A percentile compares a stretch with the other conserved stretches of the same genome.
Conservation (phyloP, 1,140 invertebrate genomes). For the Chelonus insularis region DNA sequence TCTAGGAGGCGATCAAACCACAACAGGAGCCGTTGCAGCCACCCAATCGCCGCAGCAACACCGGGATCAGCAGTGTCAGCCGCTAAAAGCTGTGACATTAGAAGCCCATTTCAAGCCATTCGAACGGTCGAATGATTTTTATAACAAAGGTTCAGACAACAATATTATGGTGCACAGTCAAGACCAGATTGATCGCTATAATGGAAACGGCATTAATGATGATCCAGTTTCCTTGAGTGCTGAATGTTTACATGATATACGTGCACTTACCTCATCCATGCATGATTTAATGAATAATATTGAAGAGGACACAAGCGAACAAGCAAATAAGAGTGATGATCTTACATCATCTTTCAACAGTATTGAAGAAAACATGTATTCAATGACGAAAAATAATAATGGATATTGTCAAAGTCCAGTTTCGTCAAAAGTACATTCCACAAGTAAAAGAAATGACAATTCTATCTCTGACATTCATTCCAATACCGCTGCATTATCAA, state of each 20-base stretch:
- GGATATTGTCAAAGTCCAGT: constrained; percentile 14
- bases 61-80: constrained; percentile 57
- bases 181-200: constrained; percentile 34
- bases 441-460: constrained; percentile 36
- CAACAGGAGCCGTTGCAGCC: constrained; percentile 45
- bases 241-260: constrained; percentile 39
- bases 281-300: constrained; percentile 40
- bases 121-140: no score
- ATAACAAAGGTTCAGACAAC: no score
- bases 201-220: constrained; percentile 30
- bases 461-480: constrained; percentile 32
- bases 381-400: constrained; percentile 26
- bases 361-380: constrained; percentile 38
- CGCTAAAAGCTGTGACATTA: constrained; percentile 53
- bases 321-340: constrained; percentile 7
- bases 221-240: constrained; percentile 34
- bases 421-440: constrained; percentile 28
- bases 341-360: constrained; percentile 36
- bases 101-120: no score
- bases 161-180: not conserved
- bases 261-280: constrained; percentile 36
- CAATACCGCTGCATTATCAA: constrained; percentile 10
- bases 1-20: constrained; percentile 56
- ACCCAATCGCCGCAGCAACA: constrained; percentile 53
- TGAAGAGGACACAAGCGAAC: constrained; percentile 24